phyloP scores from a whole-genome alignment of 2,797 vertebrate genomes.

The Florisuga fusca region DNA sequence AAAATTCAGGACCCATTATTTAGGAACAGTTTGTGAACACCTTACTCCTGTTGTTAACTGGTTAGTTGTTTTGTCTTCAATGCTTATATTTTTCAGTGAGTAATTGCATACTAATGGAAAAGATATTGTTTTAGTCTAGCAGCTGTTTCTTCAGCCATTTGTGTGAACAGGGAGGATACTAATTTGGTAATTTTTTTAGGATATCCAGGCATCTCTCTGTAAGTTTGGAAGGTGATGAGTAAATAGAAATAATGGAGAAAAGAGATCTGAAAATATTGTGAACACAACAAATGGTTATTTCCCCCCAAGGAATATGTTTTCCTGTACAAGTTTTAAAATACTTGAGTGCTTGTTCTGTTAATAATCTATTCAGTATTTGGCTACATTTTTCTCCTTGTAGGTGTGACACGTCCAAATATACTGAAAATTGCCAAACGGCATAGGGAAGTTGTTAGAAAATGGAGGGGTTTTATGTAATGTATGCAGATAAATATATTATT shows the following conservation, averaged over 20 bases:
- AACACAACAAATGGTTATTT: neutral
- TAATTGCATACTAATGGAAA: neutral
- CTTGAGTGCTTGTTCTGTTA: neutral
- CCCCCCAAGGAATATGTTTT: neutral
- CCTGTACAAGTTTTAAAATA: neutral
- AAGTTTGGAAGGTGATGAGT: neutral
- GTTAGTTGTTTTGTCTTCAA: neutral
- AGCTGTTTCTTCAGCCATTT: neutral
- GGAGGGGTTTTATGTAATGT: slow-evolving; percentile 46
- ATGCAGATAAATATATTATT: slow-evolving; percentile 70
- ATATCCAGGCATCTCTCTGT: neutral
- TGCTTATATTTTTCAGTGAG: neutral
- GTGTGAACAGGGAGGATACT: neutral
- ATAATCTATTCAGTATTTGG: neutral
- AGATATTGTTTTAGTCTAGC: neutral
- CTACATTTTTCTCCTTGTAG: neutral
- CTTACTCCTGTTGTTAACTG: neutral
- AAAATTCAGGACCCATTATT: neutral
- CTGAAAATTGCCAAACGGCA: neutral
- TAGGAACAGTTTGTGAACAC: neutral
- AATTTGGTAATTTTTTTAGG: neutral
- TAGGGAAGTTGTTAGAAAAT: slow-evolving; percentile 10
- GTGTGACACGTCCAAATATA: neutral
- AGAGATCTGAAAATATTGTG: neutral
- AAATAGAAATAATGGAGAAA: neutral